Evolutionary conservation across 2,797 vertebrate genomes (phyloP), one percentile per base, ranked within the genome.

Genomic region (Mustela erminea): DNA sequence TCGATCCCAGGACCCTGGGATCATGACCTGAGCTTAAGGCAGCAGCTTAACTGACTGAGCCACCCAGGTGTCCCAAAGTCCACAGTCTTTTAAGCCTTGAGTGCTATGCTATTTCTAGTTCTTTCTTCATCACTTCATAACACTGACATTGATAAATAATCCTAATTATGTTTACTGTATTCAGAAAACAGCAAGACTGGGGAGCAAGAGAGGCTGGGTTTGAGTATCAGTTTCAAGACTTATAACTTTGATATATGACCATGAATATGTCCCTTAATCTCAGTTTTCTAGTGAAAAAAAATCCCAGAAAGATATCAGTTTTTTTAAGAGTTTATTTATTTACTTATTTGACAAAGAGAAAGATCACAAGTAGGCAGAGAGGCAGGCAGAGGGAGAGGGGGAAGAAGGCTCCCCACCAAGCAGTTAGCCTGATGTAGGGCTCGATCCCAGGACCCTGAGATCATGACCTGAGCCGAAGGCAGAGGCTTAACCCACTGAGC

Each of bases 251-350:
- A 62, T 52, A 68, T 13, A 21, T n/a, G 15, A 81, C 56, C 29
- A 10, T 46, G 58, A 75, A 75, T n/a, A 49, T 66, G 66, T 64
- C 20, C 13, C 25, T 49, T 35, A 64, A 82, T 66, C 46, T 92
- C 92, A 70, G 66, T 88, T 77, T 82, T 62, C 21, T 82, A 66
- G 62, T 81, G 54, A 35, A 52, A 56, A 66, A 87, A 92, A 87
- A 92, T 41, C 23, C 64, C 72, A 78, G 72, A 64, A 77, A 77
- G 72, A n/a, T 52, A 49, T 49, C 49, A 14, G 15, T 5, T 52
- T 52, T 49, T 52, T 52, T 52, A 52, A 52, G 49, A 52, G 14
- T 52, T 52, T 52, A 52, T 52, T 52, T 52, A 52, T 52, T 52
- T 52, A 15, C 15, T 52, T 52, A 17, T 52, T 52, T 52, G 49